Conservation (phyloP, 1,140 invertebrate species). For the Caerostris extrusa region DNA sequence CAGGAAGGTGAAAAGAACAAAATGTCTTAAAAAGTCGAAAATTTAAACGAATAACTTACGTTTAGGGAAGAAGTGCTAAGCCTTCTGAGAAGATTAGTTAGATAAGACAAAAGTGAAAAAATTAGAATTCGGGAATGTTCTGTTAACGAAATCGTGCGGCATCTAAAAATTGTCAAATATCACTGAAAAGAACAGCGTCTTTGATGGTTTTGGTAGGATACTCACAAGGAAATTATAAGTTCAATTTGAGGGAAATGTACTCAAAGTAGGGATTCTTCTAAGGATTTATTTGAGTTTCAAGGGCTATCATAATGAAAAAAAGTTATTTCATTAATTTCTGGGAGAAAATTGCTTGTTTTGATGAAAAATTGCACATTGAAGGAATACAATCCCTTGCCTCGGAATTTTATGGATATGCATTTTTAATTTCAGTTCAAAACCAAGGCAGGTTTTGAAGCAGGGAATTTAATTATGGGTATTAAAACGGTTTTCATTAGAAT, state of each 20-base stretch:
- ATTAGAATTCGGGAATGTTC: constrained; percentile 23
- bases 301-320: neutral
- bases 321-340: neutral
- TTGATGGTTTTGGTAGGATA: neutral
- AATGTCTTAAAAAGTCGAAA: neutral
- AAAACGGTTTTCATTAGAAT: neutral
- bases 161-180: constrained; percentile 24
- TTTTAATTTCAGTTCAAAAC: neutral
- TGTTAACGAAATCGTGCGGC: constrained; percentile 38
- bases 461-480: neutral
- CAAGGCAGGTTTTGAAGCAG: neutral
- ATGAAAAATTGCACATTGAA: constrained; percentile 4
- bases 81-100: neutral
- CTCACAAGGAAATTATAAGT: neutral
- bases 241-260: neutral
- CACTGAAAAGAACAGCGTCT: neutral
- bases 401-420: neutral
- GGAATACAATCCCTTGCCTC: neutral
- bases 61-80: constrained; percentile 14
- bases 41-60: neutral
- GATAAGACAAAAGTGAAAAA: neutral
- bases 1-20: constrained; percentile 31
- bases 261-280: too few species aligned
- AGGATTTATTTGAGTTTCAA: too few species aligned
- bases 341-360: neutral